These are phyloP conservation scores for Tyria jacobaeae DNA, from an alignment of 2,888 invertebrate species.

Conservation along the genomic window DNA sequence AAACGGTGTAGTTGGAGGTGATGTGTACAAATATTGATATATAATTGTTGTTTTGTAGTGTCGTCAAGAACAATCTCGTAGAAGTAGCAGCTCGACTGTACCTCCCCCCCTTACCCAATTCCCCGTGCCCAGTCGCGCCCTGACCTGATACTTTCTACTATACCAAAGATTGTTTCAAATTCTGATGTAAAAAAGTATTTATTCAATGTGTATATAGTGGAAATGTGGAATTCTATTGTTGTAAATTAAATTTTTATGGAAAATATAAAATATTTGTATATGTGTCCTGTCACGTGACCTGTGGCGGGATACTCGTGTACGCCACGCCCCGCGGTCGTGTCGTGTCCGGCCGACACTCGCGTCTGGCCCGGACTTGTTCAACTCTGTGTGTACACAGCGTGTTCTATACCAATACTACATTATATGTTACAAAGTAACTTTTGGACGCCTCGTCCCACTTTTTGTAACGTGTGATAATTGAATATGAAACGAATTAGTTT, in stretches of 20 bases:
- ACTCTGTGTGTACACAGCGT: too few relatives aligned
- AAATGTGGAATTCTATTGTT: slow-evolving; percentile 50
- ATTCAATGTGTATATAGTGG: slow-evolving; percentile 54
- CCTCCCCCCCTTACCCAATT: background rate
- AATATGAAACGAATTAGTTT: slow-evolving; percentile 52
- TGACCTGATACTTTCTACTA: slow-evolving; percentile 52
- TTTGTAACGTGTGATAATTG: slow-evolving; percentile 51
- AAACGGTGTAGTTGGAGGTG: slow-evolving; percentile 73
- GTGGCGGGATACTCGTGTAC: too few relatives aligned
- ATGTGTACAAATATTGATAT: slow-evolving; percentile 71
- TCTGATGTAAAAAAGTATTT: slow-evolving; percentile 57
- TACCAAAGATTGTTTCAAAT: slow-evolving; percentile 67
- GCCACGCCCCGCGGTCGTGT: too few relatives aligned
- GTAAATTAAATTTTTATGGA: slow-evolving; percentile 45
- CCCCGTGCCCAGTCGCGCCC: slow-evolving; percentile 8
- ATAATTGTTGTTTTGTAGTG: slow-evolving; percentile 43
- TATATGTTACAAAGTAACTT: slow-evolving; percentile 25
- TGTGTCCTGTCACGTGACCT: slow-evolving; percentile 20
- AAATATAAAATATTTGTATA: slow-evolving; percentile 50
- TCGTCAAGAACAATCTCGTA: slow-evolving; percentile 50
- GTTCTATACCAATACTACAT: too few relatives aligned
- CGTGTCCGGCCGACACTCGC: background rate
- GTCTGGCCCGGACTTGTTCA: background rate
- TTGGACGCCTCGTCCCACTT: slow-evolving; percentile 35
- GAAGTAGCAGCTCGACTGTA: slow-evolving; percentile 23